A percentile compares a stretch with the other conserved stretches of the same genome.
These are phyloP conservation scores for Nesospiza acunhae DNA, from an alignment of 2,113 vertebrate genomes.

Conservation along the genomic window DNA sequence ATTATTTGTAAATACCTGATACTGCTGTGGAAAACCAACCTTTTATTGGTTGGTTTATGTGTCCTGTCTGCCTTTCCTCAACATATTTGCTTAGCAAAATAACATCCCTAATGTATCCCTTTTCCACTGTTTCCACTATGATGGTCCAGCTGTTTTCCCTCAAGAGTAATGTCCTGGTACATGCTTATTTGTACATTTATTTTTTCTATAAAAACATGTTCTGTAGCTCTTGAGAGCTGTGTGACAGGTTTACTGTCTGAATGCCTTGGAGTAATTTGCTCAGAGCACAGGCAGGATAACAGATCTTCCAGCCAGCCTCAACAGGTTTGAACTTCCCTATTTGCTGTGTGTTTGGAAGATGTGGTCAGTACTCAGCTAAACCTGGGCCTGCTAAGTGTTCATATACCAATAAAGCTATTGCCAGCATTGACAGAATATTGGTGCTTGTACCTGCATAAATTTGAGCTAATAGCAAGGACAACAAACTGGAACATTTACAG, in stretches of 20 bases:
- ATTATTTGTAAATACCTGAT: conserved; percentile 23
- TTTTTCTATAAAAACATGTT: neutral
- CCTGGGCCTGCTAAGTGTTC: neutral
- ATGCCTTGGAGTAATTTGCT: neutral
- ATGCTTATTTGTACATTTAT: neutral
- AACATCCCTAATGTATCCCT: neutral
- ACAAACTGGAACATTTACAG: neutral
- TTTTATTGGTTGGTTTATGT: conserved; percentile 13
- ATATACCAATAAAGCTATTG: neutral
- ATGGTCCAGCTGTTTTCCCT: neutral
- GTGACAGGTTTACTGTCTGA: neutral
- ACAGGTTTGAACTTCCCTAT: neutral
- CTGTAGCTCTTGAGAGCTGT: neutral
- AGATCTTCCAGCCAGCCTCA: neutral
- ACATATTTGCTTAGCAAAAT: neutral
- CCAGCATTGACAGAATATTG: neutral
- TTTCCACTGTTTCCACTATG: neutral
- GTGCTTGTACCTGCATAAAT: neutral
- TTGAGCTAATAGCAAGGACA: neutral
- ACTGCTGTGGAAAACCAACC: neutral
- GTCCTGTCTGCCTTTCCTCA: conserved; percentile 9
- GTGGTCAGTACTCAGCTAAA: neutral
- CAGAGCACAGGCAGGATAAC: neutral
- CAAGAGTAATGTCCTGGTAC: neutral
- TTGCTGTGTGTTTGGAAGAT: neutral